Base-by-base conservation (phyloP, 2,888 invertebrate species). In the Phragmatobia fuliginosa region DNA sequence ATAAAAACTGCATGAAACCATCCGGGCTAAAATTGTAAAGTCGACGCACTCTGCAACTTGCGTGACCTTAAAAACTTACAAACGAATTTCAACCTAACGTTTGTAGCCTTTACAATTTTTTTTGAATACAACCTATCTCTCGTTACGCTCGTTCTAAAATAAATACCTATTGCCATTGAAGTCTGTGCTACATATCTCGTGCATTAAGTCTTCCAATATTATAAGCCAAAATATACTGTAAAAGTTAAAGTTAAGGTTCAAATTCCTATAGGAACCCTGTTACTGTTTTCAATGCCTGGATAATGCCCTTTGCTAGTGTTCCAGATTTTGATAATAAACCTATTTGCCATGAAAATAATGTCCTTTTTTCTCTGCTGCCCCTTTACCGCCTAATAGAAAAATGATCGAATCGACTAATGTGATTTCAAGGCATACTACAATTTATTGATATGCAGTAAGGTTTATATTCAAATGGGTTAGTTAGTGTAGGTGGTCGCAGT, bases 1-100 rank as follows among this genome's bases (percentile, higher is more conserved):
- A 94, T 93, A 94, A 94, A 93, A 94, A 94, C 90, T 91, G 90
- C 91, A 94, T 90, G 90, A 93, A 90, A 88, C 92, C 91, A 91
- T 92, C 91, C 94, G 89, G 90, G 90, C 94, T 94, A 94, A 94
- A 94, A 94, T 92, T 91, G 90, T 91, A 88, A 88, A 87, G 94
- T 91, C 94, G 92, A 92, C 92, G 94, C 90, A 92, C 94, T 89
- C 90, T 68, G 68, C 79, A 82, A 79, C 82, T 81, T 73, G 82
- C 80, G 77, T 88, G 89, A 92, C 90, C 89, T 90, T 87, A 88
- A 83, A 86, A 82, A 79, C 59, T 14, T 38, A 60, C 87, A 88
- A 71, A 25, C 73, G 11, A 90, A 86, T 83, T 78, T 63, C 76
- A 77, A 83, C 83, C 82, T 76, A 88, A 85, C 18, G 0, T 0